These are phyloP conservation scores for Drosophila santomea DNA, from an alignment of 1,140 invertebrate species.

Conservation along the genomic window DNA sequence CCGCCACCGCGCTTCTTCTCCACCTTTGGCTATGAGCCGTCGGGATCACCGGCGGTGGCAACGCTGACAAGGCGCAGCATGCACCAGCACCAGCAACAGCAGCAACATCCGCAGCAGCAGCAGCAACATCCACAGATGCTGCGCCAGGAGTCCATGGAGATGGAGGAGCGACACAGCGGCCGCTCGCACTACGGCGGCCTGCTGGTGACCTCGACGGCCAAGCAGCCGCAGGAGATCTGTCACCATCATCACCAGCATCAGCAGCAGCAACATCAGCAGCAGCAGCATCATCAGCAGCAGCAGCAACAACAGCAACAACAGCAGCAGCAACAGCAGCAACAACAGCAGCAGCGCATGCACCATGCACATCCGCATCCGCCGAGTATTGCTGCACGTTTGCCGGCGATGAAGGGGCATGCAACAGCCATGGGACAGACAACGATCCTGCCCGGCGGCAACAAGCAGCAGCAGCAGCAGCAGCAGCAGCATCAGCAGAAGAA, in stretches of 20 bases:
- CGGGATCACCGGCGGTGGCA: constrained; percentile 52
- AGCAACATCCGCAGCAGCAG: constrained; percentile 60
- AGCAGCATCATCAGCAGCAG: constrained; percentile 47
- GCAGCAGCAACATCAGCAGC: constrained; percentile 62
- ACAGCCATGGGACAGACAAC: constrained; percentile 36
- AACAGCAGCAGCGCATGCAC: constrained; percentile 41
- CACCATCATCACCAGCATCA: constrained; percentile 83
- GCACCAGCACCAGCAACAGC: constrained; percentile 58
- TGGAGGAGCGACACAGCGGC: constrained; percentile 52
- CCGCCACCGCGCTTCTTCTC: constrained; percentile 77
- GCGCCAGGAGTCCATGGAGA: constrained; percentile 47
- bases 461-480: constrained; percentile 9
- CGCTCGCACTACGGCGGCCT: constrained; percentile 71
- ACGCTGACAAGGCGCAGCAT: constrained; percentile 69
- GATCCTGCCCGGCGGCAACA: constrained; percentile 36
- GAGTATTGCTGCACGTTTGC: constrained; percentile 44
- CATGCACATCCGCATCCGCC: constrained; percentile 63
- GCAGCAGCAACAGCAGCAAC: constrained; percentile 1
- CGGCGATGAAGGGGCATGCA: constrained; percentile 85
- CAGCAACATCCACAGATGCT: constrained; percentile 61
- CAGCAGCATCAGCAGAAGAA: constrained; percentile 57
- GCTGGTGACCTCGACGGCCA: constrained; percentile 47
- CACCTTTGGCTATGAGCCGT: constrained; percentile 82
- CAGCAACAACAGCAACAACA: constrained; percentile 19
- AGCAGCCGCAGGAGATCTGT: constrained; percentile 70